Conservation (phyloP, 2,113 vertebrate species). For the Clarias magur region DNA sequence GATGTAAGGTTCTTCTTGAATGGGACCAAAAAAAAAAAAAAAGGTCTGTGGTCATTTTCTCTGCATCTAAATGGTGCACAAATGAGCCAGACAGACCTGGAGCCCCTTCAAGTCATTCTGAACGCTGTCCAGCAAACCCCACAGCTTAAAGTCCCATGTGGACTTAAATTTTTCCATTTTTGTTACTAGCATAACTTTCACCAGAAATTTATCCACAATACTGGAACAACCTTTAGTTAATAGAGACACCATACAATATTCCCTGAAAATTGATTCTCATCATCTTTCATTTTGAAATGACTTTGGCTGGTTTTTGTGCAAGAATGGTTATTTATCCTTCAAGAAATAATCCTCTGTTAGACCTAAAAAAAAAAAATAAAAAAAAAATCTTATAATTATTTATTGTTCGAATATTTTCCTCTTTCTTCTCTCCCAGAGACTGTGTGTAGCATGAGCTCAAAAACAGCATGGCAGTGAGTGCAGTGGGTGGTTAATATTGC, state of each 20-base stretch:
- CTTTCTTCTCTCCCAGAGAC: background rate
- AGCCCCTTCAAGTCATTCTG: slow-evolving; percentile 17
- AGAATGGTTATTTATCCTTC: background rate
- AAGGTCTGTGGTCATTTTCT: slow-evolving; percentile 14
- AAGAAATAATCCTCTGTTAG: background rate
- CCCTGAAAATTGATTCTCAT: slow-evolving; percentile 14
- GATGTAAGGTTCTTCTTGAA: slow-evolving; percentile 20
- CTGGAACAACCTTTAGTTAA: slow-evolving; percentile 23
- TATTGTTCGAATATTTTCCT: background rate
- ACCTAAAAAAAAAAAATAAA: background rate
- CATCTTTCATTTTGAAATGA: background rate
- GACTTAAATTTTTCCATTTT: slow-evolving; percentile 21
- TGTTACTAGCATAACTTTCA: slow-evolving; percentile 9
- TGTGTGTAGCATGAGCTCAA: background rate
- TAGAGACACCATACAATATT: slow-evolving; percentile 17
- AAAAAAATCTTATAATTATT: background rate
- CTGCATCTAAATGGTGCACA: background rate
- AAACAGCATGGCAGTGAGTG: background rate
- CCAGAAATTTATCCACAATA: slow-evolving; percentile 11
- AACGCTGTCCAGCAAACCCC: slow-evolving; percentile 31
- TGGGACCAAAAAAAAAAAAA: background rate
- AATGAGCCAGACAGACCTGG: slow-evolving; percentile 29
- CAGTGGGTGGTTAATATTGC: background rate
- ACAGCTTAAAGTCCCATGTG: slow-evolving; percentile 17
- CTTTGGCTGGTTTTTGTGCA: background rate